Evolutionary conservation across 2,888 invertebrate genomes (phyloP), one percentile per base, ranked within the genome.

Genomic region (Actias luna): DNA sequence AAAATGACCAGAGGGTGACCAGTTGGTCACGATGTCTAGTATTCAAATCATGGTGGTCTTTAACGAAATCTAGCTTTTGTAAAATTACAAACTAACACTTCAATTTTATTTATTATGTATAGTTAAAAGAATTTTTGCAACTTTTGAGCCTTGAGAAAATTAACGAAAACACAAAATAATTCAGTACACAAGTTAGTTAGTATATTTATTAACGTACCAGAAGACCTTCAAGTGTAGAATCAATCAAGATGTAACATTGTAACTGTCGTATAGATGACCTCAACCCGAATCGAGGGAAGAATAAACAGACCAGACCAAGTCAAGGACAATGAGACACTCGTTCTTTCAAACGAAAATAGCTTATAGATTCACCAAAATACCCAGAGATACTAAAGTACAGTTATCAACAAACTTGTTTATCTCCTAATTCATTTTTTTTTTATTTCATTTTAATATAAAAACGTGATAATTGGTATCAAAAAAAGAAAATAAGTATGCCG

Each of bases 301-400:
- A 50, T 22, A 12, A 50, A 46, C 46, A 46, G 25, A 12, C 12
- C 46, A 25, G 46, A 25, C 12, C 12, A 25, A 50, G 46, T 50
- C 46, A 50, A 50, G 46, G 46, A 25, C 46, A 22, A 50, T 25
- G 25, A 50, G 46, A 4, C 46, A 12, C 46, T 25, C 25, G 12
- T 50, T 50, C 46, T 50, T 50, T 22, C 46, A 50, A 50, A 50
- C 46, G 46, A 50, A 50, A 50, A 50, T 25, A 50, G 46, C 46
- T 25, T 50, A 50, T 25, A 22, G 25, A 22, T 22, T 50, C 46
- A 25, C 46, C 22, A 22, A 22, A 46, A 50, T 25, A 10, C 25
- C 12, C 46, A 25, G 2, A 22, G 46, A 50, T 1, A 25, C 25
- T 50, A 12, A 50, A 50, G 12, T 50, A 50, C 25, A 4, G 46